Evolutionary conservation across 1,140 invertebrate species (phyloP).

Genomic region (Pteromalus puparum): DNA sequence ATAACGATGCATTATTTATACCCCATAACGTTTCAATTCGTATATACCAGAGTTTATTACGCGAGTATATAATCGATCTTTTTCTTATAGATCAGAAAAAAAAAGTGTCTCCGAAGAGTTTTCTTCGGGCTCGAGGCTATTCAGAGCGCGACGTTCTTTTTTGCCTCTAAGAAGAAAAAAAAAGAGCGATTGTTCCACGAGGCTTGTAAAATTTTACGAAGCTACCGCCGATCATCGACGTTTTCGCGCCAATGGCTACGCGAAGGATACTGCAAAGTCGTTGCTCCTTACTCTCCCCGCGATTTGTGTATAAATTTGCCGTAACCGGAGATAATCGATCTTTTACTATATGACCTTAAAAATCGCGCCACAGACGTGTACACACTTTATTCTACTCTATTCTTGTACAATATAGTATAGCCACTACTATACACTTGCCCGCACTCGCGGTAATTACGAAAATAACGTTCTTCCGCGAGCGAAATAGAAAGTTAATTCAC

Average conservation of each 20-base stretch:
- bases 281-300: too few species aligned
- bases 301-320: too few species aligned
- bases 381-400: too few species aligned
- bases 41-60: too few species aligned
- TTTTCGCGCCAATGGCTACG: neutral
- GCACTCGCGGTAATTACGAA: neutral
- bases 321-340: too few species aligned
- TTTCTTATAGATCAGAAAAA: neutral
- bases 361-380: too few species aligned
- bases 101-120: slow-evolving; percentile 14
- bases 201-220: slow-evolving; percentile 10
- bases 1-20: too few species aligned
- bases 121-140: neutral
- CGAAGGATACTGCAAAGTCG: neutral
- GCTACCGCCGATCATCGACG: neutral
- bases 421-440: neutral
- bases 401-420: too few species aligned
- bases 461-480: neutral
- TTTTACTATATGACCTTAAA: neutral
- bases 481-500: slow-evolving; percentile 20
- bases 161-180: neutral
- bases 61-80: neutral
- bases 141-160: slow-evolving; percentile 20
- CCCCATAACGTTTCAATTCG: neutral
- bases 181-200: neutral